Evolutionary conservation across 2,888 invertebrate genomes (phyloP).

Genomic region (Andrena fulva): DNA sequence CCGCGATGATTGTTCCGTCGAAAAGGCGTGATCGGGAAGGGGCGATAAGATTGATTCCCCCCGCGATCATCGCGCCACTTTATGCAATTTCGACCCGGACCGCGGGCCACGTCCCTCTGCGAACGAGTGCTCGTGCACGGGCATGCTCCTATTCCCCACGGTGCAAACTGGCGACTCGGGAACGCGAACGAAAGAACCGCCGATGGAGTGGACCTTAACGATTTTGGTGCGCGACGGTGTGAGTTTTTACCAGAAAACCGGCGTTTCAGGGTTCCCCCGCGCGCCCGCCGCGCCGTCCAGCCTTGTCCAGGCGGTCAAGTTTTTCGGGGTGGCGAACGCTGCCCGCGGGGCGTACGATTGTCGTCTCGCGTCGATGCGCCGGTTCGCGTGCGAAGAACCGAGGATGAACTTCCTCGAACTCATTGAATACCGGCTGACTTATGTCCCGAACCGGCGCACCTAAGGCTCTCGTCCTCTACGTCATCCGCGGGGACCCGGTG

Average conservation of each 20-base stretch:
- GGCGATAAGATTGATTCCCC: conserved; percentile 17
- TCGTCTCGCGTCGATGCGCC: conserved; percentile 71
- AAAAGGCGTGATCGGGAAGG: not conserved
- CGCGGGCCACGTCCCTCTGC: not conserved
- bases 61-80: not conserved
- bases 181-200: conserved; percentile 29
- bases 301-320: conserved; percentile 30
- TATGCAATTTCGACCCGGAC: not conserved
- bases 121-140: too few relatives aligned
- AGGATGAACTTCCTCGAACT: conserved; percentile 77
- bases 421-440: conserved; percentile 79
- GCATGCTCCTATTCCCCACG: conserved; percentile 20
- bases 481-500: conserved; percentile 48
- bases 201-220: conserved; percentile 37
- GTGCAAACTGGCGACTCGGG: conserved; percentile 46
- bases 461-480: conserved; percentile 41
- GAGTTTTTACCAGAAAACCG: conserved; percentile 57
- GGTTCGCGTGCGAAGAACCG: conserved; percentile 72
- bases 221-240: conserved; percentile 49
- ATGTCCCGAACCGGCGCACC: conserved; percentile 67
- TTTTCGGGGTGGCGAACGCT: conserved; percentile 39
- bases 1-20: conserved; percentile 13
- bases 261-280: conserved; percentile 36
- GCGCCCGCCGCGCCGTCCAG: conserved; percentile 2
- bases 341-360: conserved; percentile 47